Conservation (phyloP, 2,797 vertebrate genomes). For the Masticophis lateralis region DNA sequence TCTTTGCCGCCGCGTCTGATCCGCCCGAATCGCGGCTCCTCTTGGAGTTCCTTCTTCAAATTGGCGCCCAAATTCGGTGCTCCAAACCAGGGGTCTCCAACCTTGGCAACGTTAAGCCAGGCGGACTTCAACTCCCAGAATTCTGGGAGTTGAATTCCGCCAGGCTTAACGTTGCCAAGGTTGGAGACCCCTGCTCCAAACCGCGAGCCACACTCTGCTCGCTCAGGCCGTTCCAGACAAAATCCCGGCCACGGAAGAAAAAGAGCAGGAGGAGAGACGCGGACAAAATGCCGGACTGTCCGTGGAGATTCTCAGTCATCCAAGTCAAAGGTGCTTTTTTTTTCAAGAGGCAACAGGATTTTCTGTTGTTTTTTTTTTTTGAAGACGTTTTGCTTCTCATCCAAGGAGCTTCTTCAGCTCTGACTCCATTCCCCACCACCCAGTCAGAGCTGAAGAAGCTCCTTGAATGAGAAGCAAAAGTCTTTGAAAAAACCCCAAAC, state of each 20-base stretch:
- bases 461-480: background rate
- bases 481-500: background rate
- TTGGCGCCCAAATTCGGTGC: background rate
- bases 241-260: background rate
- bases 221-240: background rate
- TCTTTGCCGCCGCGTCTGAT: too few relatives aligned
- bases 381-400: too few relatives aligned
- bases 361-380: too few relatives aligned
- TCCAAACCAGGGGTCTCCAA: too few relatives aligned
- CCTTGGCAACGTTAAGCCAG: too few relatives aligned
- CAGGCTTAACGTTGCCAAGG: too few relatives aligned
- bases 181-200: too few relatives aligned
- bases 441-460: background rate
- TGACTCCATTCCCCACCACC: too few relatives aligned
- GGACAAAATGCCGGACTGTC: too few relatives aligned
- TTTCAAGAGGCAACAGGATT: background rate
- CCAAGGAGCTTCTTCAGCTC: background rate
- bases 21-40: background rate
- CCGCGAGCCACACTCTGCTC: background rate
- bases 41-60: background rate
- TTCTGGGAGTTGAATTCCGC: too few relatives aligned
- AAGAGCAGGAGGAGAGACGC: background rate
- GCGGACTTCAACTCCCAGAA: too few relatives aligned
- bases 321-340: background rate
- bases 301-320: too few relatives aligned